These are phyloP conservation scores for Tyto alba DNA, from an alignment of 2,113 vertebrate genomes.

Conservation along the genomic window DNA sequence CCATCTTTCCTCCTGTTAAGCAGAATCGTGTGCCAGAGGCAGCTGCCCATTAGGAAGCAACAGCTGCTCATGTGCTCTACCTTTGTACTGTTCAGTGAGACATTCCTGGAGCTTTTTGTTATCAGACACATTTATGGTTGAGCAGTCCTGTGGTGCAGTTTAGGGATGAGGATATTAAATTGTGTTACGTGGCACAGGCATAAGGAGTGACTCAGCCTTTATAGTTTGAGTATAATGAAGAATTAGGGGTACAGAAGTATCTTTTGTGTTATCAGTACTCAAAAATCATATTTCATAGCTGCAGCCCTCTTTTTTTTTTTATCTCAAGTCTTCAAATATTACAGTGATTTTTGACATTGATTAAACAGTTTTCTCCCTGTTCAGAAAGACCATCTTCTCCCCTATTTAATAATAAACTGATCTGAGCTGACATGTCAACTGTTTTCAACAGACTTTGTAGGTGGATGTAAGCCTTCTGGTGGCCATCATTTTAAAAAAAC, in stretches of 20 bases:
- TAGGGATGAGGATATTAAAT: background rate
- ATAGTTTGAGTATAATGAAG: background rate
- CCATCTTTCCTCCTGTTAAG: background rate
- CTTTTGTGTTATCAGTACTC: background rate
- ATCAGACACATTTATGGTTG: background rate
- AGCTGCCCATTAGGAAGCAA: background rate
- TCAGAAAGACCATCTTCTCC: background rate
- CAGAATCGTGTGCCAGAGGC: background rate
- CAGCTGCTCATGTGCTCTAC: background rate
- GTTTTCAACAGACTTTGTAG: background rate
- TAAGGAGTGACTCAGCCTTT: background rate
- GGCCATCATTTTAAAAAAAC: background rate
- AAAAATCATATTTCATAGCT: background rate
- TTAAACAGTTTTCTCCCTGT: background rate
- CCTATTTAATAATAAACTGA: background rate
- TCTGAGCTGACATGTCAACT: fast-evolving
- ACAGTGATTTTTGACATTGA: background rate
- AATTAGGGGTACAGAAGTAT: background rate
- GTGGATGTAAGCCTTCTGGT: background rate
- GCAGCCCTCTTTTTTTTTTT: background rate
- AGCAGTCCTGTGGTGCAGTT: background rate
- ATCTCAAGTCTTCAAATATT: background rate
- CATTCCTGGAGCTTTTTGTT: background rate
- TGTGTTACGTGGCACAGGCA: background rate
- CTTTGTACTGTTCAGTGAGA: background rate